A percentile compares a stretch with the other conserved stretches of the same genome.
phyloP scores from a whole-genome alignment of 2,888 invertebrate genomes.

The Aleiodes leptofemur region DNA sequence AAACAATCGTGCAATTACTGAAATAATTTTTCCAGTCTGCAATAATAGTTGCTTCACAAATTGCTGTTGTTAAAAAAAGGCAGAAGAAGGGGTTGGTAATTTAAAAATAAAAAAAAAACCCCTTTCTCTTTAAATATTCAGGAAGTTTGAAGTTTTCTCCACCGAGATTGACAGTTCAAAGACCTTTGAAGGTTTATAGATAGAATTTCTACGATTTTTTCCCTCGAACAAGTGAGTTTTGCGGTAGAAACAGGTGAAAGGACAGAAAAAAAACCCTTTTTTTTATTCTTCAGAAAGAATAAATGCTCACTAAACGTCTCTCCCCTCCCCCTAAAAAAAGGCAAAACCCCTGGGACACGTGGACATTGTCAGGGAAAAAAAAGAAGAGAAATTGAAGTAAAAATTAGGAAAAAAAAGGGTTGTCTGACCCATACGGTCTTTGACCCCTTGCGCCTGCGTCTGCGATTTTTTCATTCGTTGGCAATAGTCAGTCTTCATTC shows the following conservation, averaged over 20 bases:
- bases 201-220: not conserved
- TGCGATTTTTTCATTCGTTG: conserved; percentile 7
- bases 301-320: too few species aligned
- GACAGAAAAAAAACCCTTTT: not conserved
- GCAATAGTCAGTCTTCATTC: conserved; percentile 17
- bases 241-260: not conserved
- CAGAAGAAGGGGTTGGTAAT: not conserved
- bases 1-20: conserved; percentile 8
- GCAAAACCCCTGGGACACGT: not conserved
- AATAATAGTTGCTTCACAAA: conserved; percentile 16
- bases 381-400: not conserved
- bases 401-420: not conserved
- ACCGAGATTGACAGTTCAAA: not conserved
- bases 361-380: not conserved
- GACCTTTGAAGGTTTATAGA: not conserved
- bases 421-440: not conserved
- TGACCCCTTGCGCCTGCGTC: conserved; percentile 16
- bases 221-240: not conserved
- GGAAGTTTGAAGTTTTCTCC: not conserved
- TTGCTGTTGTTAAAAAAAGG: conserved; percentile 6
- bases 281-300: not conserved
- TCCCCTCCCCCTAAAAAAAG: too few species aligned
- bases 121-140: conserved; percentile 1
- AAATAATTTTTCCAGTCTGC: not conserved
- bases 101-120: too few species aligned